Evolutionary conservation across 2,797 vertebrate species (phyloP), one percentile per base, ranked within the genome.

Genomic region (Leuciscus waleckii): DNA sequence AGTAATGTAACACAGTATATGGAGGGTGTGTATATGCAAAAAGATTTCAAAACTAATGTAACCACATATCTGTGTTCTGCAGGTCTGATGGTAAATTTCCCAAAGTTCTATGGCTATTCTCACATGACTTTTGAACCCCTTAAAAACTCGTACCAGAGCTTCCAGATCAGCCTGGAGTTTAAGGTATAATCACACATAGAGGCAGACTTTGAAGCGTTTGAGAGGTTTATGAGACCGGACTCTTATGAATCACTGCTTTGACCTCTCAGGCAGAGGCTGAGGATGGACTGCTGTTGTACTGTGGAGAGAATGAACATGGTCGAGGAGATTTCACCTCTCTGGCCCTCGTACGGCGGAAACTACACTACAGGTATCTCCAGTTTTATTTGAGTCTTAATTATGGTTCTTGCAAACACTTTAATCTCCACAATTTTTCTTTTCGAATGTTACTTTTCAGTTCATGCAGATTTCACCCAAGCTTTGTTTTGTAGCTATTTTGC

Each of bases 121-220:
- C 97, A 97, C 82, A 93, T 99, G 91, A 97, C 97, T 58, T 98
- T 99, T 94, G 97, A 99, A 89, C 97, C 98, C 1, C 92, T 99
- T 91, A 99, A 97, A 92, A 98, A 98, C 89, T 98, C 98, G 23
- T 98, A 98, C 87, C 97, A 98, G 93, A 96, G 92, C 6, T 98
- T 99, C 93, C 97, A 97, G 89, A 97, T 99, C 91, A 96, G 94
- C 35, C 75, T 99, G 87, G 97, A 99, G 94, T 99, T 99, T 90
- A 97, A 97, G 96, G 98, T 98, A 94, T 94, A 93, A 67, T 19
- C 19, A 35, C 26, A 82, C 3, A 13, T 11, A 51, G 13, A n/a
- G 81, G 70, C 77, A 46, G 83, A 85, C 35, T 65, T 19, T 14
- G 41, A 17, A 17, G 32, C 5, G 35, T 69, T 80, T 35, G 46